Evolutionary conservation across 2,113 vertebrate species (phyloP).

Genomic region (Rhinolophus ferrumequinum): DNA sequence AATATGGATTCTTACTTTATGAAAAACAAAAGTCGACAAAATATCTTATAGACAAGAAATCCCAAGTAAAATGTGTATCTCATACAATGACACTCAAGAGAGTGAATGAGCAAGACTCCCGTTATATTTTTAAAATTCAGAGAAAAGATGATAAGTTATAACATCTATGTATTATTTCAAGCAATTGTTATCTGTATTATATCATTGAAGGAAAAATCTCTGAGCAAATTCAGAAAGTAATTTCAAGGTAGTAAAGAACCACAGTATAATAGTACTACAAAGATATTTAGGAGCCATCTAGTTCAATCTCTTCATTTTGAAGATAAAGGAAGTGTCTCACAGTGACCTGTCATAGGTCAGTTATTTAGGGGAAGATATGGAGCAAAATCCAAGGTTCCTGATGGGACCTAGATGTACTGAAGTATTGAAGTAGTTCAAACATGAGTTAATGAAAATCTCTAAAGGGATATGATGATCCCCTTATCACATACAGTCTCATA

Average conservation of each 20-base stretch:
- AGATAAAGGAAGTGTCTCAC: neutral
- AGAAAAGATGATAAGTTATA: neutral
- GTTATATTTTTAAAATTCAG: neutral
- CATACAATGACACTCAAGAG: neutral
- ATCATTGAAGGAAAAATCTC: neutral
- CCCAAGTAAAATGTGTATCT: neutral
- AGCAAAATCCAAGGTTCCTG: neutral
- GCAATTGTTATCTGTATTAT: neutral
- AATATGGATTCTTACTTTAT: neutral
- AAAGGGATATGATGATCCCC: neutral
- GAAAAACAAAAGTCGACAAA: neutral
- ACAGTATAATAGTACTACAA: neutral
- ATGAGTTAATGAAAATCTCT: neutral
- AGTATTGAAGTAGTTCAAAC: neutral
- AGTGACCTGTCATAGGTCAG: neutral
- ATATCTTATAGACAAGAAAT: neutral
- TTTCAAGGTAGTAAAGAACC: neutral
- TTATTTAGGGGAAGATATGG: neutral
- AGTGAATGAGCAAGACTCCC: neutral
- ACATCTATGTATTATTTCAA: neutral
- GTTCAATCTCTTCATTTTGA: neutral
- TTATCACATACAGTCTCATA: neutral
- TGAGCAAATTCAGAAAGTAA: conserved; percentile 12
- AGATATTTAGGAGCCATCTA: neutral
- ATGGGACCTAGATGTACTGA: neutral